Evolutionary conservation across 2,888 invertebrate species (phyloP), one percentile per base, ranked within the genome.

Genomic region (Megastigmus dorsalis): DNA sequence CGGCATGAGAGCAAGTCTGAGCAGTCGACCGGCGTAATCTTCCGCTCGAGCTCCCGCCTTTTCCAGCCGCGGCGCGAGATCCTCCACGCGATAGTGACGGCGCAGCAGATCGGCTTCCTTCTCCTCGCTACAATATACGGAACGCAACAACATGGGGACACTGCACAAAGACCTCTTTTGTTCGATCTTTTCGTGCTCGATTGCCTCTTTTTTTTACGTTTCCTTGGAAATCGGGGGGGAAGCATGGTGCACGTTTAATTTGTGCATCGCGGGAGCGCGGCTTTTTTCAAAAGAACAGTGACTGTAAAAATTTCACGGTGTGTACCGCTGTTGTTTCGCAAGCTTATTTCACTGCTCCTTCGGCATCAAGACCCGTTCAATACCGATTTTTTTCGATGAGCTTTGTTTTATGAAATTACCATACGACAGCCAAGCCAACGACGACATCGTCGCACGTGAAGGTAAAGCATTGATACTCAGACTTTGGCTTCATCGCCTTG

Each of bases 1-100:
- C 1, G 93, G 92, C 13, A 91, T 91, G 77, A 93, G 80, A 4
- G 91, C 83, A 38, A 90, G 85, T 68, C 66, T 13, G 28, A 52
- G 9, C 18, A 74, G 13, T 9, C 55, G 36, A 4, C 41, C 48
- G 50, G 15, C 9, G n/a, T 15, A 33, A 3, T 15, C 54, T 1
- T n/a, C 48, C 3, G 28, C 54, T 5, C 23, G 43, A 3, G 26
- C 54, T 1, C 20, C 48, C 3, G 28, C 54, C 6, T 30, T 43
- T 10, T 18, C 15, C 3, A 43, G 13, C 10, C 26, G 28, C 2
- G 36, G 38, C 74, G 52, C 54, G 10, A 75, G 65, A 52, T 69
- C 54, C 10, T 60, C 74, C 28, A 70, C 7, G 7, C 60, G 69
- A 54, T 65, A 75, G n/a, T 10, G 13, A 0, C 28, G 41, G 5